Evolutionary conservation across 92 coral and sea anemone genomes (phyloP), one percentile per base, ranked within the genome.

Genomic region (Umimayanthus kanabou): DNA sequence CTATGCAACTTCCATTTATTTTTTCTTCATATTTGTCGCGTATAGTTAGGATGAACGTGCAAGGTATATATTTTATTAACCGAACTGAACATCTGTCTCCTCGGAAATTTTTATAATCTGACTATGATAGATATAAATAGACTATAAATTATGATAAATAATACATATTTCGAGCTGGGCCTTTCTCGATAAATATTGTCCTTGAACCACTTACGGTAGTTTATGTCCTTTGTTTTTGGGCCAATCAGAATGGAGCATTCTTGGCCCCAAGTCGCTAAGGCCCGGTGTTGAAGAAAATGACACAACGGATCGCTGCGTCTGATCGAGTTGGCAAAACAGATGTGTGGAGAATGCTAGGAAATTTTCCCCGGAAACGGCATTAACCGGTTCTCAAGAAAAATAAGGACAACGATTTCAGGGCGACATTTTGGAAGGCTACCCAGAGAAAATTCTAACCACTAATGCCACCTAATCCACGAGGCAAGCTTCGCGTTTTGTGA

Each of bases 211-310:
- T 22, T 22, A 15, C 8, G 79, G 3, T 30, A 39, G 39, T 67
- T 47, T 28, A 16, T 43, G 16, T 42, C 47, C 78, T 40, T 83
- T 83, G 87, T 83, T 28, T 47, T 45, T 28, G 42, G 87, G 13
- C 87, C 87, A 83, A 83, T 83, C 79, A 50, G 33, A 83, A 28
- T 69, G 47, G 43, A 70, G 87, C 18, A 6, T 70, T 70, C n/a
- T 50, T 26, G 10, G 42, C 65, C 43, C 86, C 65, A 47, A 69
- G 86, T 83, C 87, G 64, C 65, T 43, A 49, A 47, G 77, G 66
- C 77, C 78, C 61, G 87, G 77, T 73, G 65, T 78, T 78, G 81
- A 25, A n/a, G 81, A 77, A 75, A 30, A 2, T 50, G 85, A 66
- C 85, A 81, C 69, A 20, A 28, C 11, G 77, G 77, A 67, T 83